Evolutionary conservation across 2,888 invertebrate genomes (phyloP), one percentile per base, ranked within the genome.

Genomic region (Meiosimyza platycephala): DNA sequence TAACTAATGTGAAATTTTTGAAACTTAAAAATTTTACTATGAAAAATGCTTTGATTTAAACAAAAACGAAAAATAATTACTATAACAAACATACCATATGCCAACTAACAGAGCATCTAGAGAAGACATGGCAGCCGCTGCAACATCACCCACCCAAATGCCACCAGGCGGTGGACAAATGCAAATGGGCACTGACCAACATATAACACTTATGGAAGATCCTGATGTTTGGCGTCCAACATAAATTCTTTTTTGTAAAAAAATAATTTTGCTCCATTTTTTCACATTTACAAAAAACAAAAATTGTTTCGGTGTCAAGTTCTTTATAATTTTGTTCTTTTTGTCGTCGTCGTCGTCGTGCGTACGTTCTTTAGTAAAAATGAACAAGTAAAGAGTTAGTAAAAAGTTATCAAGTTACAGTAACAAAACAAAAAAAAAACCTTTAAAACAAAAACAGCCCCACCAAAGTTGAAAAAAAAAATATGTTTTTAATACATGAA

Each of bases 221-320:
- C 95, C 95, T 76, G 95, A 95, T 89, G 94, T 95, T 84, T 95
- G 95, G 95, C 94, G 95, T 89, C 95, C 95, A 85, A 95, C 95
- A 91, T 95, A 95, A 93, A 90, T 89, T 80, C 75, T 74, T 62
- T 54, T 40, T 9, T 40, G 40, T 9, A 48, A 40, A 68, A 60
- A 71, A 22, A 63, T 18, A 67, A 40, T 40, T 40, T 40, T 40
- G 40, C 40, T 40, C 40, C 12, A 47, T 74, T 76, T 16, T 63
- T 64, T 15, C 15, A 57, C 54, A 40, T 59, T 47, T 62, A 28
- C 47, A 33, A 15, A 60, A 22, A 15, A 11, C 15, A 22, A 60
- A 60, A 60, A 22, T 33, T 60, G 28, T 60, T 60, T 60, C 12
- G 59, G 28, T 60, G 59, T 60, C 59, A 15, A 28, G 59, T 60